Evolutionary conservation across 2,797 vertebrate genomes (phyloP), one percentile per base, ranked within the genome.

Genomic region (Enoplosus armatus): DNA sequence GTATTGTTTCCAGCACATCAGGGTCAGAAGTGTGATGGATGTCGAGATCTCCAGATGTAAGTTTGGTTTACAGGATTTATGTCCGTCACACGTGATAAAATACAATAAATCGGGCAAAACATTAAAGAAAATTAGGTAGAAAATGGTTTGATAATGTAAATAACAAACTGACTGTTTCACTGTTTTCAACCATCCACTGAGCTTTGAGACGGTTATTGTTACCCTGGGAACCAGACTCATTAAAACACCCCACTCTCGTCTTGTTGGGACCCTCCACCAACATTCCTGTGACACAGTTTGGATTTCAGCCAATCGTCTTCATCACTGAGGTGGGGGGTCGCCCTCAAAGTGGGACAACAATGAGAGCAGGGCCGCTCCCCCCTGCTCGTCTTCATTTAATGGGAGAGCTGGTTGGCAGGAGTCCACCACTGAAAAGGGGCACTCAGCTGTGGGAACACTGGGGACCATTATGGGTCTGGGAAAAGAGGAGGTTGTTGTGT

Each of bases 191-290:
- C 33, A 0, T 56, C 64, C 22, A 0, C 29, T 56, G 27, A 45
- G 50, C 51, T 43, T 10, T 41, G 27, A 8, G 45, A 3, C 22
- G 4, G 37, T 61, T 41, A 39, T 35, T 37, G 0, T 22, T 14
- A 39, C 68, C 64, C 71, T 90, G 89, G 88, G 89, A 91, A 89
- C 81, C 53, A 6, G 54, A 6, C 86, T 91, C 86, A 90, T 92
- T 92, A 91, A 80, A 79, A 71, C 35, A 0, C 72, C 14, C 43
- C 29, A n/a, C 47, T 11, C 69, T 63, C 64, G n/a, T 58, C 75
- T n/a, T 9, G 26, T n/a, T 41, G 50, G 1, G 45, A 58, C 53
- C 68, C 77, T 71, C 45, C 64, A 27, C 5, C 64, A 18, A 8
- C 74, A 26, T 77, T 85, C 76, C 85, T 48, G 35, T 9, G 1